These are phyloP conservation scores for Tetragnatha montana DNA, from an alignment of 2,888 invertebrate genomes.

Conservation along the genomic window DNA sequence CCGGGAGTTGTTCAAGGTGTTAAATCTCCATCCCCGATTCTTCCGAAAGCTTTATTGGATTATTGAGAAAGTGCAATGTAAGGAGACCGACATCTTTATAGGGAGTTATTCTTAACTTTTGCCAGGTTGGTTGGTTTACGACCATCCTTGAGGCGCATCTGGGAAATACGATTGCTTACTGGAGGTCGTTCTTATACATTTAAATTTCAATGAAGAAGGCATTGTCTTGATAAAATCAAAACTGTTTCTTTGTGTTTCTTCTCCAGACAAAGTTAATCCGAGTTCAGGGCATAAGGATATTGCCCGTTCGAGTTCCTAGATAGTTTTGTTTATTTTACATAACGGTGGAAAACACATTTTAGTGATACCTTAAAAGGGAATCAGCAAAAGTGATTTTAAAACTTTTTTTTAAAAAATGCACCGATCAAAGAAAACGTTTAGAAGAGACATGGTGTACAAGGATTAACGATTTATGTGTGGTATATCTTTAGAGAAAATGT, in stretches of 20 bases:
- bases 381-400: neutral
- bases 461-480: neutral
- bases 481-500: neutral
- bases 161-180: neutral
- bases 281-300: neutral
- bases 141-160: slow-evolving; percentile 6
- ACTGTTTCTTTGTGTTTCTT: neutral
- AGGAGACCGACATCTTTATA: neutral
- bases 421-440: neutral
- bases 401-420: neutral
- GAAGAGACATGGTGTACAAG: too few relatives aligned
- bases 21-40: too few relatives aligned
- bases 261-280: neutral
- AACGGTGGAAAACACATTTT: too few relatives aligned
- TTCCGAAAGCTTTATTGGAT: neutral
- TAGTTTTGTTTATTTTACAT: neutral
- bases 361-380: too few relatives aligned
- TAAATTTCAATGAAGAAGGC: slow-evolving; percentile 10
- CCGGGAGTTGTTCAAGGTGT: too few relatives aligned
- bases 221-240: slow-evolving; percentile 1
- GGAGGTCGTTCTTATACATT: slow-evolving; percentile 20
- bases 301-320: neutral
- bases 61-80: too few relatives aligned
- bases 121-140: neutral
- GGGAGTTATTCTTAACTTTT: neutral